These are phyloP conservation scores for Liodrosophila aerea DNA, from an alignment of 2,888 invertebrate genomes.

Conservation along the genomic window DNA sequence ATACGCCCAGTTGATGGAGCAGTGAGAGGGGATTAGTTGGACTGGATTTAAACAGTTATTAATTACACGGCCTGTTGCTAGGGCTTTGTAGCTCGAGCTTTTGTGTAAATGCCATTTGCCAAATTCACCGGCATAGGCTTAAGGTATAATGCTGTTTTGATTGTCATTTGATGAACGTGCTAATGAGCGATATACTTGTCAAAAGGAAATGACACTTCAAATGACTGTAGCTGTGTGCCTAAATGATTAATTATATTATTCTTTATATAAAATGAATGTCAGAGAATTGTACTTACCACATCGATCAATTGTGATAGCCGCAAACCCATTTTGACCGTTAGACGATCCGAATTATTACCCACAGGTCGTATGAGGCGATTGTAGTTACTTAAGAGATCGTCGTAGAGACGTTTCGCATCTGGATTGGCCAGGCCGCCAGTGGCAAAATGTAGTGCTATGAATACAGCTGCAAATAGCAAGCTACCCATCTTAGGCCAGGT, in stretches of 20 bases:
- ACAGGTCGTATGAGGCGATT: conserved; percentile 97
- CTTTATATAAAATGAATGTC: neutral
- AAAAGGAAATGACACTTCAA: conserved; percentile 43
- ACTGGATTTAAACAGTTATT: conserved; percentile 68
- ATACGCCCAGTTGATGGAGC: conserved; percentile 2
- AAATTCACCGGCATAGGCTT: conserved; percentile 48
- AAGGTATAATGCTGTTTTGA: conserved; percentile 69
- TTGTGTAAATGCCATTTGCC: conserved; percentile 50
- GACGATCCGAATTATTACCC: conserved; percentile 95
- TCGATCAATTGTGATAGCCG: conserved; percentile 94
- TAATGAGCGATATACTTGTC: conserved; percentile 25
- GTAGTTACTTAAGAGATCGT: conserved; percentile 97
- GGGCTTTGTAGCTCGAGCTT: conserved; percentile 44
- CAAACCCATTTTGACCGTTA: conserved; percentile 97
- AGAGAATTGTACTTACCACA: conserved; percentile 88
- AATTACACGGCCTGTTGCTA: conserved; percentile 45
- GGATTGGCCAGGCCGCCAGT: conserved; percentile 92
- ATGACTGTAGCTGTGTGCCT: too few species aligned
- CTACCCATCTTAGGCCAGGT: conserved; percentile 93
- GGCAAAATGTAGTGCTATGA: conserved; percentile 90
- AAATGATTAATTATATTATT: too few species aligned
- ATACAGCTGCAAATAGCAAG: conserved; percentile 87
- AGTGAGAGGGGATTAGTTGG: conserved; percentile 42
- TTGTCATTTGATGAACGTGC: conserved; percentile 53
- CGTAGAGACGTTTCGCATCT: conserved; percentile 96